These are phyloP conservation scores for Barnardius zonarius DNA, from an alignment of 2,113 vertebrate species.

Conservation along the genomic window DNA sequence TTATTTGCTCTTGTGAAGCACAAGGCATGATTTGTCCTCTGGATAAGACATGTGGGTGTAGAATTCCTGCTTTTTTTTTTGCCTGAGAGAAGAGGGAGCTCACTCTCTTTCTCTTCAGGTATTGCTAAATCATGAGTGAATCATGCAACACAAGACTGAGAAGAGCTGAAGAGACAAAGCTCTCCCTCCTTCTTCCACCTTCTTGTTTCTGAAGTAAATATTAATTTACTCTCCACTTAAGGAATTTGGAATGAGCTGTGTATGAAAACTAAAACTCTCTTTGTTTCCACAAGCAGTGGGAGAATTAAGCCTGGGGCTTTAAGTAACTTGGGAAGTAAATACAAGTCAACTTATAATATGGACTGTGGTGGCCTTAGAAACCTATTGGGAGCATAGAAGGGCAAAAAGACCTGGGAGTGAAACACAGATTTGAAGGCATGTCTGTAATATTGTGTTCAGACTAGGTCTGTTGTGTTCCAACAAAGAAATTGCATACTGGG, in stretches of 20 bases:
- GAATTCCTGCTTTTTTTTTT: not conserved
- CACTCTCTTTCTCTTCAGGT: not conserved
- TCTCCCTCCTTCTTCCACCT: not conserved
- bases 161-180: not conserved
- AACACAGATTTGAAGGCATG: not conserved
- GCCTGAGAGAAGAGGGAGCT: not conserved
- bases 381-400: not conserved
- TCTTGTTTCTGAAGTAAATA: not conserved
- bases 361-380: not conserved
- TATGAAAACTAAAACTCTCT: not conserved
- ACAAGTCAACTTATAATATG: not conserved
- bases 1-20: not conserved
- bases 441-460: not conserved
- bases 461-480: not conserved
- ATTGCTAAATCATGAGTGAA: not conserved
- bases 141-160: not conserved
- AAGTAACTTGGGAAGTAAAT: not conserved
- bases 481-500: not conserved
- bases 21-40: not conserved
- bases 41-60: not conserved
- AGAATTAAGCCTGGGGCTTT: not conserved
- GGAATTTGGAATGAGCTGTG: not conserved
- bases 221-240: not conserved
- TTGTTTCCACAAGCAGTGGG: not conserved
- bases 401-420: not conserved